Conservation (phyloP, 37 sponge, comb jelly and placozoan genomes). For the Petrosia ficiformis region DNA sequence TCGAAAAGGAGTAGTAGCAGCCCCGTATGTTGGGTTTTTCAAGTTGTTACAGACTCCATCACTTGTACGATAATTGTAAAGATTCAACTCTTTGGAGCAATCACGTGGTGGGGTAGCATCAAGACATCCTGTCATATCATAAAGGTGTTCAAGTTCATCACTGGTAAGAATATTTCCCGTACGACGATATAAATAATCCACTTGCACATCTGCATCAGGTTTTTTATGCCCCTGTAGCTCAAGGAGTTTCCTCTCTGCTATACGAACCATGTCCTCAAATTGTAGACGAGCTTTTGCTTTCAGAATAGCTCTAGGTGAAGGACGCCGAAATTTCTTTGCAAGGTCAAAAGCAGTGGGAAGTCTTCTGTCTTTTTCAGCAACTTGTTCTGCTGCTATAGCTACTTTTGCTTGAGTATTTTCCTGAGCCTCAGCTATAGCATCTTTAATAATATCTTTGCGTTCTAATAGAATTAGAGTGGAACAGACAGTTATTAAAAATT, state of each 20-base stretch:
- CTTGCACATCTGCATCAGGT: too few relatives aligned
- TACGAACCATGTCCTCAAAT: conserved; percentile 48
- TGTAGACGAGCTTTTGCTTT: too few relatives aligned
- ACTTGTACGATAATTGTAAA: conserved; percentile 24
- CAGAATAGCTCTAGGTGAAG: conserved; percentile 5
- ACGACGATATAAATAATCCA: too few relatives aligned
- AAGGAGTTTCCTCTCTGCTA: conserved; percentile 41
- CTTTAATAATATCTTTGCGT: not conserved
- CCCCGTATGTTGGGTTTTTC: conserved; percentile 28
- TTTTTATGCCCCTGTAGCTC: conserved; percentile 17
- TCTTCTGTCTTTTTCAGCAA: conserved; percentile 10
- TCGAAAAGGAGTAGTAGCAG: conserved; percentile 31
- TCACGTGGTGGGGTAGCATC: not conserved
- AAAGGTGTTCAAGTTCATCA: too few relatives aligned
- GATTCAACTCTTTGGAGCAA: conserved; percentile 1
- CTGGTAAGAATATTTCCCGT: too few relatives aligned
- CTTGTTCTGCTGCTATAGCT: not conserved
- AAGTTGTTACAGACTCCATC: conserved; percentile 80
- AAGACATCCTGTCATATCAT: too few relatives aligned
- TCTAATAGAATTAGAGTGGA: too few relatives aligned
- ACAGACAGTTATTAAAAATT: too few relatives aligned
- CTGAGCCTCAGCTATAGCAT: conserved; percentile 10
- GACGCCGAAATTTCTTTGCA: conserved; percentile 15
- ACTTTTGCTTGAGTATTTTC: conserved; percentile 1
- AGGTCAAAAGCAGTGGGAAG: conserved; percentile 9